A percentile compares a stretch with the other conserved stretches of the same genome.
Evolutionary conservation across 2,888 invertebrate species (phyloP).

Genomic region (Orthosia cruda): DNA sequence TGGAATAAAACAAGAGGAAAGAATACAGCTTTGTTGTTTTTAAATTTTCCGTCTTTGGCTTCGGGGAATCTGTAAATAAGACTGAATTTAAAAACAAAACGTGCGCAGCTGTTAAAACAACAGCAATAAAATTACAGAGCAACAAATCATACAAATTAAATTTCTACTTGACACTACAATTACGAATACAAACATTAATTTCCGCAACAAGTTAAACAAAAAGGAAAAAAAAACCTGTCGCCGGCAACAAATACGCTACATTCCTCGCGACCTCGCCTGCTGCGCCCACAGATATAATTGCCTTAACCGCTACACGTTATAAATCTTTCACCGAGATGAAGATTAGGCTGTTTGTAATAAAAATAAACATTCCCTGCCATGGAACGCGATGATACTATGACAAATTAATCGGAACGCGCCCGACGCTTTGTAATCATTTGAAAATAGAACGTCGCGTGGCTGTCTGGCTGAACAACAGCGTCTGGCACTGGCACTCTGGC

Average conservation of each 20-base stretch:
- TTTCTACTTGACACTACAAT: conserved; percentile 55
- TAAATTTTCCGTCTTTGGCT: conserved; percentile 34
- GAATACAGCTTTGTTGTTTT: conserved; percentile 23
- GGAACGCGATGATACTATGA: conserved; percentile 82
- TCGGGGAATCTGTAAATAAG: conserved; percentile 39
- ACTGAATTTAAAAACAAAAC: conserved; percentile 9
- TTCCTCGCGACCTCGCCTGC: conserved; percentile 74
- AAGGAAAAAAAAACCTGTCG: conserved; percentile 46
- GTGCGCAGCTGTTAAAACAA: conserved; percentile 20
- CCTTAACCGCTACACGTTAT: conserved; percentile 76
- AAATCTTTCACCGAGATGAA: conserved; percentile 82
- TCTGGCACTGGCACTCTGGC: conserved; percentile 52
- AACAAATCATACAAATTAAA: conserved; percentile 60
- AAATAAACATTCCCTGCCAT: conserved; percentile 78
- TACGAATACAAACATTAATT: conserved; percentile 64
- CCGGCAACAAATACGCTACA: conserved; percentile 73
- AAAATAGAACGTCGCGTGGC: conserved; percentile 80
- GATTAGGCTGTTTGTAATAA: conserved; percentile 80
- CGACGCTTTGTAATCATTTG: conserved; percentile 79
- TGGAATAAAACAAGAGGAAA: conserved; percentile 29
- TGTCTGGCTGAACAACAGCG: conserved; percentile 67
- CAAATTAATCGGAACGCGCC: conserved; percentile 84
- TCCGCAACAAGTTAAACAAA: conserved; percentile 63
- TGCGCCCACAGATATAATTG: conserved; percentile 79
- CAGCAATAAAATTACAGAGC: conserved; percentile 30